phyloP scores from a whole-genome alignment of 2,797 vertebrate genomes.

The Coreius guichenoti region DNA sequence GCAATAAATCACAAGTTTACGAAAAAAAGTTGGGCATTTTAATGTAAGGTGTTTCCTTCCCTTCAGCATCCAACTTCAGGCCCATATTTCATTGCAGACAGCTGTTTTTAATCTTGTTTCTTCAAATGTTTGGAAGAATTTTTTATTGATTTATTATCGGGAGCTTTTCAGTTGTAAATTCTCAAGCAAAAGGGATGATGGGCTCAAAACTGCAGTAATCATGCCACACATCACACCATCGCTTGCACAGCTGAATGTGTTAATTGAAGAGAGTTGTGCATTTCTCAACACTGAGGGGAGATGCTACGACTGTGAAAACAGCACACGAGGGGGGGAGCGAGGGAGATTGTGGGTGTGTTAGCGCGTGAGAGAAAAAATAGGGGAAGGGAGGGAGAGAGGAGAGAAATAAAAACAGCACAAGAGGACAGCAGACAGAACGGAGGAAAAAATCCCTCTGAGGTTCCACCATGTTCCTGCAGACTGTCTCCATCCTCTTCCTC shows the following conservation, averaged over 20 bases:
- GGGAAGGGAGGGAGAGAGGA: constrained; percentile 75
- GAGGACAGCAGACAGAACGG: constrained; percentile 76
- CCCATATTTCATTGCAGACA: not conserved
- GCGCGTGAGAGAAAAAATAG: constrained; percentile 61
- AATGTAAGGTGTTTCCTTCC: constrained; percentile 30
- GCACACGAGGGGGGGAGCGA: constrained; percentile 44
- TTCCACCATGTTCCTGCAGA: constrained; percentile 82
- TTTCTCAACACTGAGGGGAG: constrained; percentile 51
- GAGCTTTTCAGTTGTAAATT: not conserved
- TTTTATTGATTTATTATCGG: not conserved
- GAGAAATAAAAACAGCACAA: constrained; percentile 81
- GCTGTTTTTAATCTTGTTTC: constrained; percentile 2
- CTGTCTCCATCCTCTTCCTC: constrained; percentile 78
- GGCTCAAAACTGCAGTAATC: not conserved
- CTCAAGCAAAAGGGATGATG: not conserved
- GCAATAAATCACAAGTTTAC: constrained; percentile 24
- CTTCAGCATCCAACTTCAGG: not conserved
- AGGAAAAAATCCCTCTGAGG: constrained; percentile 74
- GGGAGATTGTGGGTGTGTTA: constrained; percentile 63
- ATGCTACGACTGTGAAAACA: constrained; percentile 42
- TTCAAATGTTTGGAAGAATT: not conserved
- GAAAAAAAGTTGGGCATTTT: constrained; percentile 27
- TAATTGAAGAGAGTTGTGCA: constrained; percentile 38
- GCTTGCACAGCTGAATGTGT: not conserved
- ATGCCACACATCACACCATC: not conserved